A percentile compares a stretch with the other conserved stretches of the same genome.
Evolutionary conservation across 2,888 invertebrate genomes (phyloP).

Genomic region (Tetropium fuscum): DNA sequence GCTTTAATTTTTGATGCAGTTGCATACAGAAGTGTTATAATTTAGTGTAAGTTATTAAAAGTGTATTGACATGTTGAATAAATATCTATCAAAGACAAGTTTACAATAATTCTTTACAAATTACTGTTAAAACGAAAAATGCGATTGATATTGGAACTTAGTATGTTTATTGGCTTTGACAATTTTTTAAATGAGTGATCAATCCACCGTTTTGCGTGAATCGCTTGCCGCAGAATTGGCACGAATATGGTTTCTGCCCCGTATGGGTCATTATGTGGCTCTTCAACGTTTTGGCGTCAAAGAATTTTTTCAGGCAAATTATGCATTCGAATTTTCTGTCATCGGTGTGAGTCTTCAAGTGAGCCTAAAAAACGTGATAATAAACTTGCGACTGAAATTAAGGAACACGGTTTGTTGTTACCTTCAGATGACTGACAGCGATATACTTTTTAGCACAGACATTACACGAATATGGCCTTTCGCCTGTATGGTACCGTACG

Average conservation of each 20-base stretch:
- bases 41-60: constrained; percentile 14
- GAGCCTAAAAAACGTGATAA: constrained; percentile 54
- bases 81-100: constrained; percentile 28
- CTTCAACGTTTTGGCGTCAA: constrained; percentile 57
- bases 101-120: no score
- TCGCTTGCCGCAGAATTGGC: constrained; percentile 56
- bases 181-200: constrained; percentile 44
- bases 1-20: constrained; percentile 9
- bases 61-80: constrained; percentile 17
- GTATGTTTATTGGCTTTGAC: constrained; percentile 35
- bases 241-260: constrained; percentile 56
- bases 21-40: constrained; percentile 14
- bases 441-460: constrained; percentile 63
- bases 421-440: constrained; percentile 62
- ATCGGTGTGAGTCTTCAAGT: constrained; percentile 58
- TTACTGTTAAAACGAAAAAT: no score
- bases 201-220: constrained; percentile 55
- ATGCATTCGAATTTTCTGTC: constrained; percentile 57
- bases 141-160: no score
- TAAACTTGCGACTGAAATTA: background rate
- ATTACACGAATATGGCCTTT: constrained; percentile 60
- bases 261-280: constrained; percentile 58
- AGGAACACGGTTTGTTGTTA: constrained; percentile 32
- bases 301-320: constrained; percentile 59
- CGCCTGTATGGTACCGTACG: constrained; percentile 62